Percentiles rank a stretch among this genome's conserved stretches.
Evolutionary conservation across 2,113 vertebrate genomes (phyloP).

Genomic region (Psilopogon haemacephalus): DNA sequence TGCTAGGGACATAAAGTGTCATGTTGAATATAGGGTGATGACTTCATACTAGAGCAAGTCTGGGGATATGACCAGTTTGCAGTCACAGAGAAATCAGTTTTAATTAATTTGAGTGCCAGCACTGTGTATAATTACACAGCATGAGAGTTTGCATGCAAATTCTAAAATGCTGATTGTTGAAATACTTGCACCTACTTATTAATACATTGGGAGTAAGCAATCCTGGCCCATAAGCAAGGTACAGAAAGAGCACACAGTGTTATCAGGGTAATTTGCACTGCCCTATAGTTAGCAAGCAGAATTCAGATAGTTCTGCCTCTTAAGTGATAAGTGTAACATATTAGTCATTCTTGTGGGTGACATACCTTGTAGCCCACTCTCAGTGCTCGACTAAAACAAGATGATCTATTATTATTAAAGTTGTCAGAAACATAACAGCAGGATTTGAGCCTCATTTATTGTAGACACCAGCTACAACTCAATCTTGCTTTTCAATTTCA

Average conservation of each 20-base stretch:
- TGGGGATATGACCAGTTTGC: constrained; percentile 82
- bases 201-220: constrained; percentile 76
- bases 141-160: constrained; percentile 83
- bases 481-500: constrained; percentile 29
- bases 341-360: constrained; percentile 61
- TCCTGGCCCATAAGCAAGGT: constrained; percentile 72
- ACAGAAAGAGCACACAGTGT: constrained; percentile 37
- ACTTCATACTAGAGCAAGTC: constrained; percentile 83
- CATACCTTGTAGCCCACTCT: constrained; percentile 68
- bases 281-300: constrained; percentile 70
- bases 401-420: constrained; percentile 60
- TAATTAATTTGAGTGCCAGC: constrained; percentile 93
- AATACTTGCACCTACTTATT: constrained; percentile 79
- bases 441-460: constrained; percentile 7
- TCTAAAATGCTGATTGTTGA: constrained; percentile 84
- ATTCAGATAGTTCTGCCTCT: constrained; percentile 74
- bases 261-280: constrained; percentile 71
- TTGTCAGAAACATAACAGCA: constrained; percentile 17
- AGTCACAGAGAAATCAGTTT: constrained; percentile 82
- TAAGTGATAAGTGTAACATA: constrained; percentile 68
- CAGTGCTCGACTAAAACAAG: constrained; percentile 43
- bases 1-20: constrained; percentile 76
- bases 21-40: constrained; percentile 83
- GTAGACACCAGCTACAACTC: constrained; percentile 12
- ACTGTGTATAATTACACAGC: constrained; percentile 87